Evolutionary conservation across 2,797 vertebrate species (phyloP).

Genomic region (Microchirus variegatus): DNA sequence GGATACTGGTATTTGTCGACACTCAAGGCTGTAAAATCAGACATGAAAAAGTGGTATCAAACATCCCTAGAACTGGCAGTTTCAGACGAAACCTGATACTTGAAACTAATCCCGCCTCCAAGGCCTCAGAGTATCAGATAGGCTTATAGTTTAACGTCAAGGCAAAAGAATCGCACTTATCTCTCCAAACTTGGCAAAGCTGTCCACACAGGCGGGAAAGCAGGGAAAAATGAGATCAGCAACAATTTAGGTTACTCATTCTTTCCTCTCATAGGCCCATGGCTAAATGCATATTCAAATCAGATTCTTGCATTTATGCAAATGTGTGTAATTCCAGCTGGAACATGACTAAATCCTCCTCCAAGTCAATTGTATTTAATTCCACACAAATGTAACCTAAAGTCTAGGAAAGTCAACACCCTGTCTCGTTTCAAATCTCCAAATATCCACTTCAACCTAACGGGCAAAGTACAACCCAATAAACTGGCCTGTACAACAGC

Average conservation of each 20-base stretch:
- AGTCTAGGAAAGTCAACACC: constrained; percentile 7
- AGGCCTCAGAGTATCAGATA: constrained; percentile 7
- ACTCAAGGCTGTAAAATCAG: too few species aligned
- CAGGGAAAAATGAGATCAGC: constrained; percentile 16
- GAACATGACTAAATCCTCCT: constrained; percentile 21
- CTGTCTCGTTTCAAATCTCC: neutral
- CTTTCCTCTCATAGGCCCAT: neutral
- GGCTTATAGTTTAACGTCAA: constrained; percentile 23
- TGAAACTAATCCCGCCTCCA: constrained; percentile 20
- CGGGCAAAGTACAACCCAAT: constrained; percentile 8
- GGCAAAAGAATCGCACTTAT: constrained; percentile 10
- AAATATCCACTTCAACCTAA: constrained; percentile 4
- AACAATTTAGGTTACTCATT: constrained; percentile 21
- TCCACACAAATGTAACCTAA: constrained; percentile 3
- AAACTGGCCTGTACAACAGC: constrained; percentile 8
- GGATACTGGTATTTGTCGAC: too few species aligned
- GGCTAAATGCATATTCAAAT: constrained; percentile 31
- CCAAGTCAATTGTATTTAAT: constrained; percentile 9
- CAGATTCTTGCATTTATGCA: constrained; percentile 10
- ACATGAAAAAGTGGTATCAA: too few species aligned
- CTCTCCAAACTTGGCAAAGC: constrained; percentile 19
- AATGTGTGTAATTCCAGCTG: constrained; percentile 29
- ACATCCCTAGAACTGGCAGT: neutral
- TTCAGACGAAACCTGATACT: constrained; percentile 9
- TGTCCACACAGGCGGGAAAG: neutral